These are phyloP conservation scores for Trisateles emortualis DNA, from an alignment of 2,888 invertebrate genomes.

Conservation along the genomic window DNA sequence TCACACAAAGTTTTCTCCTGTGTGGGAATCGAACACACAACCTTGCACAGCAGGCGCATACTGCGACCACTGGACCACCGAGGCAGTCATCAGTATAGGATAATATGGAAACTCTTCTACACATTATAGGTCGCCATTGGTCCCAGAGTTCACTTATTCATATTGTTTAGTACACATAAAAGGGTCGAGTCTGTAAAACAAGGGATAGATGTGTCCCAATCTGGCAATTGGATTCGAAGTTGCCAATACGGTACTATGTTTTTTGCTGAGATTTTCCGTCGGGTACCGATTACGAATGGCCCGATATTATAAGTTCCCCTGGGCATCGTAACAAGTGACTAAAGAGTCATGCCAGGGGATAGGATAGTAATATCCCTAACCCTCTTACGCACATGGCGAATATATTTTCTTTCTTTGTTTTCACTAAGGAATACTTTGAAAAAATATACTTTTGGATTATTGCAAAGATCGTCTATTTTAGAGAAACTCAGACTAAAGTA, in stretches of 20 bases:
- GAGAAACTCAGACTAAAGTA: too few relatives aligned
- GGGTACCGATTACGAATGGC: slow-evolving; percentile 6
- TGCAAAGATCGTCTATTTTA: too few relatives aligned
- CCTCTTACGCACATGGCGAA: neutral
- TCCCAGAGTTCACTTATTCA: slow-evolving; percentile 18
- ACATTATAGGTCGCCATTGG: neutral
- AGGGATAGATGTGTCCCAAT: slow-evolving; percentile 23
- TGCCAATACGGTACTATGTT: slow-evolving; percentile 16
- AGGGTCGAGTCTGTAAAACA: slow-evolving; percentile 24
- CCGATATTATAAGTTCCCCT: slow-evolving; percentile 8
- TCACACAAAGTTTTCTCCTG: too few relatives aligned
- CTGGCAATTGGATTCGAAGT: slow-evolving; percentile 31
- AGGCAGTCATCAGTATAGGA: too few relatives aligned
- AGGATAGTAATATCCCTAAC: neutral
- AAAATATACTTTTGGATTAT: too few relatives aligned
- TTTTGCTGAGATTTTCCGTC: slow-evolving; percentile 15
- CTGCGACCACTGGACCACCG: too few relatives aligned
- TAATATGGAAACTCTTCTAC: too few relatives aligned
- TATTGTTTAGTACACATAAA: slow-evolving; percentile 32
- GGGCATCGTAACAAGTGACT: neutral
- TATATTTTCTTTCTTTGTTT: neutral
- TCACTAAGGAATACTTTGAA: neutral
- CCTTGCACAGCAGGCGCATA: too few relatives aligned
- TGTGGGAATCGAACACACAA: too few relatives aligned
- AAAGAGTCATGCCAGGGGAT: slow-evolving; percentile 1